phyloP scores from a whole-genome alignment of 1,140 invertebrate genomes.

The Orius insidiosus region DNA sequence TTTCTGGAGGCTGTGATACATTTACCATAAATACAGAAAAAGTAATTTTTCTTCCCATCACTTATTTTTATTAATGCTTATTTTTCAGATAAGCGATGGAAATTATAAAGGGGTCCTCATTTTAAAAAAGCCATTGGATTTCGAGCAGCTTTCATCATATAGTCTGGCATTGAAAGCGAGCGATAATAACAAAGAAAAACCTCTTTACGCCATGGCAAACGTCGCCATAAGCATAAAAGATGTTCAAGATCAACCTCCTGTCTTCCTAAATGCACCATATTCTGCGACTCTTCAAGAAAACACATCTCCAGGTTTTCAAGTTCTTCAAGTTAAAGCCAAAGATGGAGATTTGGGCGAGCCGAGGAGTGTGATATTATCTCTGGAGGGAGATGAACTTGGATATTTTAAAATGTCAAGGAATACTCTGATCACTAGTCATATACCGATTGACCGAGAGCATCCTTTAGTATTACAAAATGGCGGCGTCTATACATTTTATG shows the following conservation, averaged over 20 bases:
- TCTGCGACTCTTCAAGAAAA: slow-evolving; percentile 58
- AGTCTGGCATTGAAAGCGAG: slow-evolving; percentile 44
- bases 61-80: neutral
- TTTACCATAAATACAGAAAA: slow-evolving; percentile 44
- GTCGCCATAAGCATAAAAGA: slow-evolving; percentile 56
- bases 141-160: slow-evolving; percentile 52
- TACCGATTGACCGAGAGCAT: slow-evolving; percentile 54
- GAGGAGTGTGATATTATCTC: slow-evolving; percentile 39
- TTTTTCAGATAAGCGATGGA: slow-evolving; percentile 39
- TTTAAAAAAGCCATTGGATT: slow-evolving; percentile 46
- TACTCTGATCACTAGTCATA: slow-evolving; percentile 35
- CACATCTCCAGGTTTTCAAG: slow-evolving; percentile 34
- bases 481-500: slow-evolving; percentile 54
- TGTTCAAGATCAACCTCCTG: slow-evolving; percentile 63
- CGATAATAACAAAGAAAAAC: slow-evolving; percentile 37
- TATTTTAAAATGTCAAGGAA: slow-evolving; percentile 44
- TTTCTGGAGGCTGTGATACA: slow-evolving; percentile 45
- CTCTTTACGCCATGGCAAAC: slow-evolving; percentile 44
- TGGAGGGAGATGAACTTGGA: slow-evolving; percentile 46
- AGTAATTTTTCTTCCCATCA: slow-evolving; percentile 27
- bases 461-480: slow-evolving; percentile 52
- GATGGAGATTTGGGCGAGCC: slow-evolving; percentile 62
- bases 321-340: slow-evolving; percentile 48
- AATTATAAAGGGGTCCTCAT: slow-evolving; percentile 48
- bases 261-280: slow-evolving; percentile 60